Evolutionary conservation across 2,888 invertebrate species (phyloP).

Genomic region (Idaea straminata): DNA sequence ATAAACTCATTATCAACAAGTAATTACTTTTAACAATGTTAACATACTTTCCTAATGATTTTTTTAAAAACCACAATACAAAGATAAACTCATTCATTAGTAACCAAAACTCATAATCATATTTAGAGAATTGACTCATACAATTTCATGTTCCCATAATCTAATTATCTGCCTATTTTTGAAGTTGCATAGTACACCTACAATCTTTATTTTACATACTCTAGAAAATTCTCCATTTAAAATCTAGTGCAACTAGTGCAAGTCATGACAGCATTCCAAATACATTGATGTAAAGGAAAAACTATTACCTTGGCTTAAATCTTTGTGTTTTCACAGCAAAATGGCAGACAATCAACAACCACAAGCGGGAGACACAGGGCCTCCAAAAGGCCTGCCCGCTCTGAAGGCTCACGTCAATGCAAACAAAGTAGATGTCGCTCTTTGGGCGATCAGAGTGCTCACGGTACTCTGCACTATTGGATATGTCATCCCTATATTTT

Average conservation of each 20-base stretch:
- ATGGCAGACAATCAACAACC: slow-evolving; percentile 59
- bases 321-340: slow-evolving; percentile 36
- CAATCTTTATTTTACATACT: neutral
- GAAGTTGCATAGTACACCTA: neutral
- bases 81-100: no score
- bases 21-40: neutral
- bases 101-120: no score
- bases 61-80: neutral
- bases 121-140: neutral
- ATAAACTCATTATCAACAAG: neutral
- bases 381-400: slow-evolving; percentile 81
- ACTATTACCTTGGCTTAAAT: slow-evolving; percentile 4
- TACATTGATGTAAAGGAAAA: slow-evolving; percentile 3
- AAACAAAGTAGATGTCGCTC: slow-evolving; percentile 92
- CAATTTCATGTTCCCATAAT: neutral
- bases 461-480: slow-evolving; percentile 91
- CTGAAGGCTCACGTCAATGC: slow-evolving; percentile 86
- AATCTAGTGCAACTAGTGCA: neutral
- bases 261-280: neutral
- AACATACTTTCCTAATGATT: neutral
- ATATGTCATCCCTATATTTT: slow-evolving; percentile 93
- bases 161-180: neutral
- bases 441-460: slow-evolving; percentile 92
- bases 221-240: neutral
- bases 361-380: slow-evolving; percentile 65